These are phyloP conservation scores for Automeris io DNA, from an alignment of 2,888 invertebrate genomes.

Conservation along the genomic window DNA sequence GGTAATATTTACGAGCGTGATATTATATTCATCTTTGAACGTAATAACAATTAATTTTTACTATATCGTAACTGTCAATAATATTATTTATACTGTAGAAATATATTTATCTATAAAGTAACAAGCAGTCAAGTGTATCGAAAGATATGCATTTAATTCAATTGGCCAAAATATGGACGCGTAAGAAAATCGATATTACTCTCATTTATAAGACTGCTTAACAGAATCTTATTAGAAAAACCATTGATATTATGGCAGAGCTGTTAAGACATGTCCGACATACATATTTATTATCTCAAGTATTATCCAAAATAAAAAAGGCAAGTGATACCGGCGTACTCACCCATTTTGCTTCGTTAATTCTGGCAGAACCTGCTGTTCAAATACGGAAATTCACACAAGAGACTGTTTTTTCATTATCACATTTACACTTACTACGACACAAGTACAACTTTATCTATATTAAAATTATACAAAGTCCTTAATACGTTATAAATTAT, in stretches of 20 bases:
- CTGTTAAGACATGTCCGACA: not conserved
- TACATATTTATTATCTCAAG: not conserved
- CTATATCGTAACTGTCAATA: too few relatives aligned
- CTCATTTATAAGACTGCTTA: slow-evolving; percentile 37
- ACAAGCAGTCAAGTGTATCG: too few relatives aligned
- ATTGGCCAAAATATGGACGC: slow-evolving; percentile 24
- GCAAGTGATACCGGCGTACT: slow-evolving; percentile 52
- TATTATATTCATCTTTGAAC: too few relatives aligned
- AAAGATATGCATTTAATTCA: too few relatives aligned
- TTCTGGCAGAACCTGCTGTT: slow-evolving; percentile 24
- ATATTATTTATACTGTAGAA: too few relatives aligned
- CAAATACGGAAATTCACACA: slow-evolving; percentile 28
- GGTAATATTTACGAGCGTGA: too few relatives aligned
- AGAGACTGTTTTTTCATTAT: slow-evolving; percentile 40
- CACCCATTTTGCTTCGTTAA: slow-evolving; percentile 58
- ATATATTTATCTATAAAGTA: too few relatives aligned
- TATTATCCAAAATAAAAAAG: slow-evolving; percentile 19
- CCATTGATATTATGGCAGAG: not conserved
- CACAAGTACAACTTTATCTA: slow-evolving; percentile 30
- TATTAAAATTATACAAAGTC: slow-evolving; percentile 19
- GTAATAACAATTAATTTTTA: too few relatives aligned
- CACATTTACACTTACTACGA: slow-evolving; percentile 39
- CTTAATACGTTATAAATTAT: too few relatives aligned
- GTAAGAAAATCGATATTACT: slow-evolving; percentile 64
- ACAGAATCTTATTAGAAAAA: slow-evolving; percentile 28